Conservation (phyloP, 2,888 invertebrate genomes). For the Selenia dentaria region DNA sequence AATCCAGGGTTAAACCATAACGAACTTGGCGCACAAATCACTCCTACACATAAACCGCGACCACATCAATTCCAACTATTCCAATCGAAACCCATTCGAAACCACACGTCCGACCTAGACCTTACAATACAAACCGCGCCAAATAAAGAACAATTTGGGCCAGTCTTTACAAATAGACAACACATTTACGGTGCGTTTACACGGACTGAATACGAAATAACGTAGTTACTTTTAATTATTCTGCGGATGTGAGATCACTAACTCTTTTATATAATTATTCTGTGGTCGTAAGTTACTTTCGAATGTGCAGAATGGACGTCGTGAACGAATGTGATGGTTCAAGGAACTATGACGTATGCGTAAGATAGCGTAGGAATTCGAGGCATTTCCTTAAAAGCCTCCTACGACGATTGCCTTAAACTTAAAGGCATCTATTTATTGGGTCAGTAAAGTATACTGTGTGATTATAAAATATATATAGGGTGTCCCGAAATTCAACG, state of each 20-base stretch:
- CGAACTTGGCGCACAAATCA: conserved; percentile 4
- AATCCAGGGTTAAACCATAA: not conserved
- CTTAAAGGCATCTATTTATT: too few relatives aligned
- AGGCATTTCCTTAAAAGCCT: conserved; percentile 17
- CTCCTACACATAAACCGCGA: conserved; percentile 2
- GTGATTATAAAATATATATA: too few relatives aligned
- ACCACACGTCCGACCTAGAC: conserved; percentile 35
- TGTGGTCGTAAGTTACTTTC: conserved; percentile 22
- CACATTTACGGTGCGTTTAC: conserved; percentile 30
- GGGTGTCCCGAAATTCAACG: too few relatives aligned
- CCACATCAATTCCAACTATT: conserved; percentile 1
- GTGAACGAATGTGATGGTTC: conserved; percentile 22
- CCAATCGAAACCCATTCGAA: conserved; percentile 18
- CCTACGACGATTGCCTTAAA: conserved; percentile 14
- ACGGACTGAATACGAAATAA: conserved; percentile 34
- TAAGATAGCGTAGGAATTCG: conserved; percentile 18
- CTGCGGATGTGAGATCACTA: not conserved
- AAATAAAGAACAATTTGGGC: conserved; percentile 29
- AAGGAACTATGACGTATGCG: conserved; percentile 22
- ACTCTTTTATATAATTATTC: not conserved
- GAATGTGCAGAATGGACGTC: conserved; percentile 21
- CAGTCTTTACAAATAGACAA: conserved; percentile 27
- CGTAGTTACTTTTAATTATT: conserved; percentile 16
- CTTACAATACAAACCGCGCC: conserved; percentile 32
- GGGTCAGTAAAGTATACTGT: too few relatives aligned